Evolutionary conservation across 2,797 vertebrate genomes (phyloP).

Genomic region (Pangasius larnaudii): DNA sequence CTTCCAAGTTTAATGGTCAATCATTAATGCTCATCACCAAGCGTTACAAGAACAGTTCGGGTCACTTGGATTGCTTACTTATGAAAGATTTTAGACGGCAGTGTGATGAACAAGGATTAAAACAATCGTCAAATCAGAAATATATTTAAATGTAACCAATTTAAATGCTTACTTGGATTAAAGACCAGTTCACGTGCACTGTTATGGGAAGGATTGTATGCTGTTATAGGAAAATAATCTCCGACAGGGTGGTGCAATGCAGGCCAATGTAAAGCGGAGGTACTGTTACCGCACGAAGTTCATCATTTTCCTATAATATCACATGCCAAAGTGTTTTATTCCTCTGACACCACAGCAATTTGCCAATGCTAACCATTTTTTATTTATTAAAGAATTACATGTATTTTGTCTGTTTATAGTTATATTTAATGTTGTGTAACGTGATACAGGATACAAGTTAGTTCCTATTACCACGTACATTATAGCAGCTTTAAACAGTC

Average conservation of each 20-base stretch:
- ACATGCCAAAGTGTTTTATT: background rate
- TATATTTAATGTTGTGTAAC: too few species aligned
- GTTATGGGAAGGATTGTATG: background rate
- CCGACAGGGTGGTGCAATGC: background rate
- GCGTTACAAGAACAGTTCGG: slow-evolving; percentile 16
- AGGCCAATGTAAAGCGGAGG: background rate
- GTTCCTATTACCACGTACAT: too few species aligned
- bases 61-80: slow-evolving; percentile 52
- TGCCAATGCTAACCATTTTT: background rate
- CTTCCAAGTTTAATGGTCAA: slow-evolving; percentile 47
- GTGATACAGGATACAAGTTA: too few species aligned
- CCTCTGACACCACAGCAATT: background rate
- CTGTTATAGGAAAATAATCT: background rate
- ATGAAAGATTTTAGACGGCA: slow-evolving; percentile 31
- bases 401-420: too few species aligned
- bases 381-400: too few species aligned
- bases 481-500: too few species aligned
- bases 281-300: background rate
- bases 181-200: background rate
- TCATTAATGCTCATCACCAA: slow-evolving; percentile 50
- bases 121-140: background rate
- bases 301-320: background rate
- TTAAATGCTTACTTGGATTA: too few species aligned
- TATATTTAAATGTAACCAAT: background rate
- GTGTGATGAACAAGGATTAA: background rate